Evolutionary conservation across 2,797 vertebrate species (phyloP).

Genomic region (Pelodytes ibericus): DNA sequence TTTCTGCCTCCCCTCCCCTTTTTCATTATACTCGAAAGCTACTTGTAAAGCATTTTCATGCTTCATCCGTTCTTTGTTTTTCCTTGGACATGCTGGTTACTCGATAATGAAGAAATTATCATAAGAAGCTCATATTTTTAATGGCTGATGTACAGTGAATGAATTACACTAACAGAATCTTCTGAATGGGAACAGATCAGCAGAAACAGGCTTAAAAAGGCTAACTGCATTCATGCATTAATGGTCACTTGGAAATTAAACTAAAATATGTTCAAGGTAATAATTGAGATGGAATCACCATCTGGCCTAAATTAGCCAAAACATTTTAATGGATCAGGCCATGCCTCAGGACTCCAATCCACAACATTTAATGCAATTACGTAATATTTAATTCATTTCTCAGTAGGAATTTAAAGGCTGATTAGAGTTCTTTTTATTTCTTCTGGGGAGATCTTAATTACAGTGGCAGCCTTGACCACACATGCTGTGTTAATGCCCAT

Average conservation of each 20-base stretch:
- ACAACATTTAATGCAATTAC: conserved; percentile 52
- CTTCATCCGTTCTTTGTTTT: conserved; percentile 47
- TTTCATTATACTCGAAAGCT: conserved; percentile 44
- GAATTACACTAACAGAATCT: conserved; percentile 24
- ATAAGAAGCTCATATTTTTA: conserved; percentile 42
- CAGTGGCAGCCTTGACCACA: conserved; percentile 41
- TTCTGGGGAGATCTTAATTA: conserved; percentile 46
- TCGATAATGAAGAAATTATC: conserved; percentile 51
- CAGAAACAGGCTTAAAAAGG: conserved; percentile 69
- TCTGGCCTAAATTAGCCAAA: conserved; percentile 54
- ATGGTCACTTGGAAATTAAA: conserved; percentile 45
- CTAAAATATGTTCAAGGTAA: conserved; percentile 52
- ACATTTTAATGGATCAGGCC: conserved; percentile 51
- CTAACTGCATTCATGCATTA: conserved; percentile 71
- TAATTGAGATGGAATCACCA: conserved; percentile 49
- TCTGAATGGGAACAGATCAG: conserved; percentile 33
- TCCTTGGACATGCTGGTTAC: conserved; percentile 28
- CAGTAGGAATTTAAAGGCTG: conserved; percentile 48
- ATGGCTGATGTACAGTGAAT: conserved; percentile 35
- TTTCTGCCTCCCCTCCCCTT: conserved; percentile 25
- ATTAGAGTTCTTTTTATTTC: conserved; percentile 50
- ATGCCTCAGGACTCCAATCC: conserved; percentile 45
- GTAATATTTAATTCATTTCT: conserved; percentile 51
- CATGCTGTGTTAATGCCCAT: conserved; percentile 30
- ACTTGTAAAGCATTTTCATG: conserved; percentile 46